Evolutionary conservation across 1,140 invertebrate genomes (phyloP).

Genomic region (Bombyx mandarina): DNA sequence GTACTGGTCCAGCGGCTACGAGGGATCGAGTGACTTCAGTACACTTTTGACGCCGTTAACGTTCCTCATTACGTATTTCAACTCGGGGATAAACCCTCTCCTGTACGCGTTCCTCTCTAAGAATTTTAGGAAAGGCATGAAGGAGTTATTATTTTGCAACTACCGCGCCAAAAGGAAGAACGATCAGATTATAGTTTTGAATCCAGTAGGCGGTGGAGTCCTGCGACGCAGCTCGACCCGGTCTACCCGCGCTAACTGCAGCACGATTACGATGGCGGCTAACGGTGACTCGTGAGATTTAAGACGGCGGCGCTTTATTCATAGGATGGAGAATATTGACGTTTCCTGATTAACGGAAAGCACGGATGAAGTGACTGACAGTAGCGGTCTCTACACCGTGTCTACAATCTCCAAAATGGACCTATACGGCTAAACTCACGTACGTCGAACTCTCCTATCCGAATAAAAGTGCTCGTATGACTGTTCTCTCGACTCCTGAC

Average conservation of each 20-base stretch:
- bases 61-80: conserved; percentile 86
- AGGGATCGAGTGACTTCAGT: conserved; percentile 77
- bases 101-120: conserved; percentile 88
- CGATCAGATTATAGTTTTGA: conserved; percentile 56
- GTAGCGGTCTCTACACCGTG: conserved; percentile 50
- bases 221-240: conserved; percentile 62
- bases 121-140: conserved; percentile 81
- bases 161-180: conserved; percentile 56
- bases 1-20: conserved; percentile 76
- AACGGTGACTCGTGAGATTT: conserved; percentile 67
- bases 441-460: background rate
- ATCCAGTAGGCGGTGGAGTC: conserved; percentile 49
- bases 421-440: conserved; percentile 42
- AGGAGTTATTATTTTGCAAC: conserved; percentile 75
- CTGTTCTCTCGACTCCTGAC: too few species aligned
- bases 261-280: conserved; percentile 64
- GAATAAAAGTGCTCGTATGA: too few species aligned
- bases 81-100: conserved; percentile 88
- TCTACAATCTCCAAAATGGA: conserved; percentile 49
- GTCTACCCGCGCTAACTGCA: conserved; percentile 67
- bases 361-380: conserved; percentile 60
- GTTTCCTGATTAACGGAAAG: conserved; percentile 67
- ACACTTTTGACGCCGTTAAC: conserved; percentile 85
- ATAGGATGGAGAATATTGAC: conserved; percentile 52
- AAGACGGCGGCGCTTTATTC: conserved; percentile 48